Conservation (phyloP, 2,888 invertebrate species). For the Salticus scenicus region DNA sequence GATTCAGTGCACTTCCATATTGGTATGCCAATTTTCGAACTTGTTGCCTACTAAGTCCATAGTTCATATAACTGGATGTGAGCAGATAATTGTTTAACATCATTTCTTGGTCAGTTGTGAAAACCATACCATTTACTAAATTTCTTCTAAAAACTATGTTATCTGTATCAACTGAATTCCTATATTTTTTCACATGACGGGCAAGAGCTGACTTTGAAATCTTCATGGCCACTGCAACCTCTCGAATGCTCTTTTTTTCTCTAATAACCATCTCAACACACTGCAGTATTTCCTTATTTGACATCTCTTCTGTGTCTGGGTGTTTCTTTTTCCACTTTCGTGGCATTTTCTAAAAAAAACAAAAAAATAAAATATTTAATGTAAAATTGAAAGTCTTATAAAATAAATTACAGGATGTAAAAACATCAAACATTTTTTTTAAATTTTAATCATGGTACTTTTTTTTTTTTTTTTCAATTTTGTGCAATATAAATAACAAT, state of each 20-base stretch:
- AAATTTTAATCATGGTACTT: no score
- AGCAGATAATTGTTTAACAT: conserved; percentile 11
- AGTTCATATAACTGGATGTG: conserved; percentile 9
- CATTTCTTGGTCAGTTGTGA: conserved; percentile 12
- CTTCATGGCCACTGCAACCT: conserved; percentile 21
- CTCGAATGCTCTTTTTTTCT: conserved; percentile 26
- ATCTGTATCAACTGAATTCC: conserved; percentile 23
- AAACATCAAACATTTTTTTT: no score
- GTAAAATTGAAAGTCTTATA: no score
- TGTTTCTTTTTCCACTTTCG: no score
- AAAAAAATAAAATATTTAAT: no score
- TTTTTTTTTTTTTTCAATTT: no score
- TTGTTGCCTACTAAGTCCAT: background rate
- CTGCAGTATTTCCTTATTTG: conserved; percentile 15
- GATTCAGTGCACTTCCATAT: conserved; percentile 12
- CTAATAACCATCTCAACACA: conserved; percentile 21
- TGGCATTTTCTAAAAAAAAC: no score
- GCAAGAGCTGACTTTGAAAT: conserved; percentile 26
- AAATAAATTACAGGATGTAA: no score
- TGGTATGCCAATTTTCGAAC: conserved; percentile 3
- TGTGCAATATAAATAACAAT: no score
- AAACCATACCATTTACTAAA: conserved; percentile 17
- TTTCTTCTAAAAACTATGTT: conserved; percentile 22
- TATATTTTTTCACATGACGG: conserved; percentile 20
- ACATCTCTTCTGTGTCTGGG: background rate